Conservation (phyloP, 2,113 vertebrate species). For the Podarcis muralis region DNA sequence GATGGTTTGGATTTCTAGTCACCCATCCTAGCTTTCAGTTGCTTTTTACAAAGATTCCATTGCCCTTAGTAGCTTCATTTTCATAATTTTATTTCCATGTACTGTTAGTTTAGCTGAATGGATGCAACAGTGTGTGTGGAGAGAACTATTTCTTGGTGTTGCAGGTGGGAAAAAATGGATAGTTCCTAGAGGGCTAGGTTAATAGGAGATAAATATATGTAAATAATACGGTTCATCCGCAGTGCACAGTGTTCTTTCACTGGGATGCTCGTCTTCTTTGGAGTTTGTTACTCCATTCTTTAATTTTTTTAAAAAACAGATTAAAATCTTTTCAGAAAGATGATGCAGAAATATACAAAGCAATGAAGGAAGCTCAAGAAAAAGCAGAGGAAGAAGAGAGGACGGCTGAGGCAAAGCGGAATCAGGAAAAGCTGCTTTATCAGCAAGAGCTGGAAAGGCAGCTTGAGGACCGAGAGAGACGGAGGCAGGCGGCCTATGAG, state of each 20-base stretch:
- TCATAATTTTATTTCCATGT: neutral
- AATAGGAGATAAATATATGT: too few species aligned
- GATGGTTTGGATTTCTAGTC: neutral
- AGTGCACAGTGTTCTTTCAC: too few species aligned
- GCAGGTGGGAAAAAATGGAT: neutral
- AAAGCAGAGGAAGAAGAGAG: constrained; percentile 70
- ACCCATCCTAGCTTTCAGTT: neutral
- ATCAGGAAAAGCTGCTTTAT: constrained; percentile 77
- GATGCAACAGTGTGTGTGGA: neutral
- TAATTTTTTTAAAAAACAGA: neutral
- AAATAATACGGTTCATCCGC: too few species aligned
- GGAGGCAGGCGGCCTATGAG: constrained; percentile 85
- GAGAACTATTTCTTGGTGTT: neutral
- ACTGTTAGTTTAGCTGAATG: neutral
- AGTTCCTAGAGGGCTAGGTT: neutral
- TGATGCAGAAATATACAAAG: constrained; percentile 78
- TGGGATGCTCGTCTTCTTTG: neutral
- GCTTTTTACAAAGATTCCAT: neutral
- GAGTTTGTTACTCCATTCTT: neutral
- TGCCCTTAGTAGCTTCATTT: neutral
- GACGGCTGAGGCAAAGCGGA: constrained; percentile 71
- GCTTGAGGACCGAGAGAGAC: constrained; percentile 84
- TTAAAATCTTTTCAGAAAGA: constrained; percentile 73
- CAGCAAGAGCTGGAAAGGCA: constrained; percentile 86
- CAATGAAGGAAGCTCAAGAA: constrained; percentile 80